Conservation (phyloP, 2,113 vertebrate species). For the Romanogobio albipinnatus region DNA sequence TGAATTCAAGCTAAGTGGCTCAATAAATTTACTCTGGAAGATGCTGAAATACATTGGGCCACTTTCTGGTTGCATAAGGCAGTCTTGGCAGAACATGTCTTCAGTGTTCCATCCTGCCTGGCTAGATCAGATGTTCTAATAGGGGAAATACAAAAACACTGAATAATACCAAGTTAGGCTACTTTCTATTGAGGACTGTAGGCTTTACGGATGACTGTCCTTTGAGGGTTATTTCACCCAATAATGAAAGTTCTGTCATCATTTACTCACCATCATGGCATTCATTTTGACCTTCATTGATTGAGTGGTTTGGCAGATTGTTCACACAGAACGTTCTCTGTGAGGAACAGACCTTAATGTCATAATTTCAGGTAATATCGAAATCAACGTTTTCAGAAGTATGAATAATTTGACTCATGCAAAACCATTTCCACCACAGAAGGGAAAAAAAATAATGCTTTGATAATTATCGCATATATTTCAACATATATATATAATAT, state of each 20-base stretch:
- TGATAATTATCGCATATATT: neutral
- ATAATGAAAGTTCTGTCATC: too few relatives aligned
- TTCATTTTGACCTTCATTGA: too few relatives aligned
- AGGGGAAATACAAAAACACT: slow-evolving; percentile 26
- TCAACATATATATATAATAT: too few relatives aligned
- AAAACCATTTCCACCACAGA: neutral
- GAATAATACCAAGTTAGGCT: slow-evolving; percentile 6
- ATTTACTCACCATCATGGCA: too few relatives aligned
- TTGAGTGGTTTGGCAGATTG: too few relatives aligned
- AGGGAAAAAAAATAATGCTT: neutral
- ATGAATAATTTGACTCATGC: neutral
- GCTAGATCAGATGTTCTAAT: slow-evolving; percentile 24
- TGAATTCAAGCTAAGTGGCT: neutral
- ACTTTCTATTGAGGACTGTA: neutral
- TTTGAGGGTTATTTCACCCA: too few relatives aligned
- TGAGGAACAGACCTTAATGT: neutral
- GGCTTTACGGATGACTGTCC: neutral
- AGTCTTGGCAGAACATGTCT: neutral
- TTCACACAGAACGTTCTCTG: too few relatives aligned
- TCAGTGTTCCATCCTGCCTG: slow-evolving; percentile 45
- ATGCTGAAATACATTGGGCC: slow-evolving; percentile 9
- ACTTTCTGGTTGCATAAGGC: slow-evolving; percentile 13
- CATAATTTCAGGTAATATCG: neutral
- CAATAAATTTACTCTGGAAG: neutral
- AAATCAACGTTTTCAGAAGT: neutral